Percentiles rank a stretch among this genome's conserved stretches.
phyloP scores from a whole-genome alignment of 2,888 invertebrate species.

The Mayetiola destructor region DNA sequence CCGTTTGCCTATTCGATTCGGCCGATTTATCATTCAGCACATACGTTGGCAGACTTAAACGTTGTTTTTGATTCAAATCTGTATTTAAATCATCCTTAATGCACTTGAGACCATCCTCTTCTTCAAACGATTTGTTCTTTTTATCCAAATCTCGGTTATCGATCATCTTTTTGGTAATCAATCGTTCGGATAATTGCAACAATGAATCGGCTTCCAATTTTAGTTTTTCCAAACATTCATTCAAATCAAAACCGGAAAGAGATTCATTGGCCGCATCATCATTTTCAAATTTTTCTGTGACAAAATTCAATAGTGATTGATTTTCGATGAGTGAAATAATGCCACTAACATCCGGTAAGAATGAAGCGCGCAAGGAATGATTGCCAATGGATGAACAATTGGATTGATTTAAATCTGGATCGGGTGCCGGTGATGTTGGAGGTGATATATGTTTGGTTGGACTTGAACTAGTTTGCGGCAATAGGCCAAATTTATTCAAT shows the following conservation, averaged over 20 bases:
- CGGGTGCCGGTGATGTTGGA: background rate
- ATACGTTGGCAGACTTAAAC: slow-evolving; percentile 28
- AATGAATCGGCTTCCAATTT: slow-evolving; percentile 55
- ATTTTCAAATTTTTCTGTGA: slow-evolving; percentile 37
- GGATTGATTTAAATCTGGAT: slow-evolving; percentile 18
- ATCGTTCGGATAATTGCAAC: slow-evolving; percentile 42
- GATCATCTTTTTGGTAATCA: slow-evolving; percentile 21
- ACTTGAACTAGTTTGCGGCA: background rate
- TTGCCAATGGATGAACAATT: slow-evolving; percentile 19
- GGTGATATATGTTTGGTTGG: background rate
- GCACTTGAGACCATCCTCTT: slow-evolving; percentile 25
- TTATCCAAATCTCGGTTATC: slow-evolving; percentile 18
- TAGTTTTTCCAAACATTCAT: slow-evolving; percentile 49
- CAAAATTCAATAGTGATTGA: slow-evolving; percentile 41
- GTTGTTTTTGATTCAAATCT: slow-evolving; percentile 2
- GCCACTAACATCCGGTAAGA: slow-evolving; percentile 52
- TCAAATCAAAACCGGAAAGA: slow-evolving; percentile 40
- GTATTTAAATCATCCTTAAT: background rate
- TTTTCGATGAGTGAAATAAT: slow-evolving; percentile 47
- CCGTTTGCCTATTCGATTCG: slow-evolving; percentile 26
- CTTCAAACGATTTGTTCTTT: slow-evolving; percentile 22
- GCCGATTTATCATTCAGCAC: slow-evolving; percentile 19
- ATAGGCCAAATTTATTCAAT: slow-evolving; percentile 18
- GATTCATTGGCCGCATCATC: background rate
- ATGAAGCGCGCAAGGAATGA: slow-evolving; percentile 41